Evolutionary conservation across 2,888 invertebrate species (phyloP).

Genomic region (Cephus pygmeus): DNA sequence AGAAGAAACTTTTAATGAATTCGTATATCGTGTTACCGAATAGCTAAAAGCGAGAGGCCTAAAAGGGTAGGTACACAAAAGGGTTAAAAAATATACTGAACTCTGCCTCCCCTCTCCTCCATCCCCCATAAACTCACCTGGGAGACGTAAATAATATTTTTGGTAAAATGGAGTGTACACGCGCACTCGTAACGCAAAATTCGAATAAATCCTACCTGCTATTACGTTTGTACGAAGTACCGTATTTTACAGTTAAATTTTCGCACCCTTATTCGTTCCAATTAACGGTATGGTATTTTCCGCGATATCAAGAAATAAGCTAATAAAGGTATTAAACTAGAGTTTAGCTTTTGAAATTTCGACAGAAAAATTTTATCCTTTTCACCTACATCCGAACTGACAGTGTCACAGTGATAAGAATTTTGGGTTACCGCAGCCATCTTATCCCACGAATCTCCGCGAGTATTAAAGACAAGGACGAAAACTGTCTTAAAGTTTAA

Average conservation of each 20-base stretch:
- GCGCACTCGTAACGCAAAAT: neutral
- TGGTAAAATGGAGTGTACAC: neutral
- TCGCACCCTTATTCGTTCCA: neutral
- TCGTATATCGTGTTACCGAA: neutral
- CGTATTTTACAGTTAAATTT: neutral
- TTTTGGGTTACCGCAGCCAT: neutral
- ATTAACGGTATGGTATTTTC: neutral
- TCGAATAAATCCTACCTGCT: neutral
- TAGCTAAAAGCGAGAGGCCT: neutral
- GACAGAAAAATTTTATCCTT: neutral
- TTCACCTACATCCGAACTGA: neutral
- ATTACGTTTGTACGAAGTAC: neutral
- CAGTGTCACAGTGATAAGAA: neutral
- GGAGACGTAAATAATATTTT: neutral
- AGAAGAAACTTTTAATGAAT: neutral
- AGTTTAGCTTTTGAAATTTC: neutral
- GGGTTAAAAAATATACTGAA: neutral
- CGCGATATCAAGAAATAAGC: no score
- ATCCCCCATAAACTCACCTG: neutral
- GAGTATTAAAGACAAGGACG: neutral
- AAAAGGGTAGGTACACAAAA: neutral
- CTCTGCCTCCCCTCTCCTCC: neutral
- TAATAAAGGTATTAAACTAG: no score
- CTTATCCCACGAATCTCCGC: neutral
- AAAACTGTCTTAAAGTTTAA: conserved; percentile 10